phyloP scores from a whole-genome alignment of 2,113 vertebrate genomes.

The Parus major region DNA sequence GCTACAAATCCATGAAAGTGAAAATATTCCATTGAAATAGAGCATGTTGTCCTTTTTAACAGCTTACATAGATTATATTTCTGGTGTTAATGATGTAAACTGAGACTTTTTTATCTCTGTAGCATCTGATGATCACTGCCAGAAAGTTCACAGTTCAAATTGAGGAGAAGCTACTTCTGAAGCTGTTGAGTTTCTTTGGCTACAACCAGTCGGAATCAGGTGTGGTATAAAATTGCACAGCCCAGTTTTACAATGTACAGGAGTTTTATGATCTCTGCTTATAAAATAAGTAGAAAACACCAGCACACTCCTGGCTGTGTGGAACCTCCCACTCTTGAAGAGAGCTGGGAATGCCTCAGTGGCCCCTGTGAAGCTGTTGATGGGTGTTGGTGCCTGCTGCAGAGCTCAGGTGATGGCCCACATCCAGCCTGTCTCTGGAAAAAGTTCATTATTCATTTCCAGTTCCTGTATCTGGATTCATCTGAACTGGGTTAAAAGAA shows the following conservation, averaged over 20 bases:
- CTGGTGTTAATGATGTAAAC: slow-evolving; percentile 21
- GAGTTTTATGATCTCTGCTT: not conserved
- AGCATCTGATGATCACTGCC: slow-evolving; percentile 96
- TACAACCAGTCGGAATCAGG: slow-evolving; percentile 87
- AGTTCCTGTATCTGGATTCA: not conserved
- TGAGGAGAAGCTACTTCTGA: slow-evolving; percentile 94
- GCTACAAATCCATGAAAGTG: not conserved
- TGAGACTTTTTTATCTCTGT: slow-evolving; percentile 27
- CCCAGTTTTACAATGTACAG: not conserved
- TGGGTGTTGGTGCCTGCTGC: not conserved
- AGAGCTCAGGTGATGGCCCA: not conserved
- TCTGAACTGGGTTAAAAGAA: slow-evolving; percentile 1
- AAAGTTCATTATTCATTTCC: not conserved
- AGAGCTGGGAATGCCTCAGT: not conserved
- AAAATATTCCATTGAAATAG: not conserved
- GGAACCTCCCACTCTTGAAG: not conserved
- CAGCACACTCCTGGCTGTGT: not conserved
- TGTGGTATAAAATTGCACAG: slow-evolving; percentile 35
- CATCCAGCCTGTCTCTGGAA: not conserved
- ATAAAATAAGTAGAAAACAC: not conserved
- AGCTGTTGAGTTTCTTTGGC: slow-evolving; percentile 92
- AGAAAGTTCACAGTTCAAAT: slow-evolving; percentile 91
- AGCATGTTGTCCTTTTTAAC: not conserved
- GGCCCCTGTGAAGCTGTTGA: not conserved
- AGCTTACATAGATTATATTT: not conserved